Evolutionary conservation across 2,113 vertebrate species (phyloP).

Genomic region (Cinclus mexicanus): DNA sequence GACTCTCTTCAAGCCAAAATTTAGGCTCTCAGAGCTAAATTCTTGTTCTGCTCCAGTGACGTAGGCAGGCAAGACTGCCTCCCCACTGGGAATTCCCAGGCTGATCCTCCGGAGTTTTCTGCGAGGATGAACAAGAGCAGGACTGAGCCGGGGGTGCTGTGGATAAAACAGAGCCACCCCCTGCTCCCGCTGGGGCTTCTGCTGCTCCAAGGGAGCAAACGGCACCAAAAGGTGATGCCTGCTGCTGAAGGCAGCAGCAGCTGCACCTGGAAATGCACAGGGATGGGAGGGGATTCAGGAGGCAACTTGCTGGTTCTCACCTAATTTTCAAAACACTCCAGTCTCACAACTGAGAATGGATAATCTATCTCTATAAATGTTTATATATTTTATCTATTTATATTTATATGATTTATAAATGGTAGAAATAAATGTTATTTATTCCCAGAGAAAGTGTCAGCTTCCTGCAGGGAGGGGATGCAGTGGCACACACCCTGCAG

Average conservation of each 20-base stretch:
- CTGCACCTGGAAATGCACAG: not conserved
- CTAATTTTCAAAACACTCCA: not conserved
- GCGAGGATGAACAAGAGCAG: accelerated
- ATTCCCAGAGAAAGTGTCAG: not conserved
- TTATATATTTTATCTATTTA: too few relatives aligned
- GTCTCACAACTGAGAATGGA: not conserved
- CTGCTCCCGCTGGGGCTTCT: not conserved
- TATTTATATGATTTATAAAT: too few relatives aligned
- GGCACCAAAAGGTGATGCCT: not conserved
- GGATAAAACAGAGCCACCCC: not conserved
- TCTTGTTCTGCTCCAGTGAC: not conserved
- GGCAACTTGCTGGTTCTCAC: accelerated
- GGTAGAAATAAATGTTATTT: too few relatives aligned
- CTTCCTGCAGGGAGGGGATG: accelerated
- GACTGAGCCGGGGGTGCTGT: not conserved
- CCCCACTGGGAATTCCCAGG: not conserved
- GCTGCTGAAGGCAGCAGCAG: accelerated
- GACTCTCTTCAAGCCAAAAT: not conserved
- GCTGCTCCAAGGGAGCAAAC: too few relatives aligned
- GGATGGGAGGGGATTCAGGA: not conserved
- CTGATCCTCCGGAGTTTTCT: not conserved
- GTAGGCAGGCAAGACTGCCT: accelerated
- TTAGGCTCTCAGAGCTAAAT: not conserved
- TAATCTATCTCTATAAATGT: too few relatives aligned
- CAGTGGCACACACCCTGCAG: not conserved